Evolutionary conservation across 2,113 vertebrate species (phyloP).

Genomic region (Parotia lawesii): DNA sequence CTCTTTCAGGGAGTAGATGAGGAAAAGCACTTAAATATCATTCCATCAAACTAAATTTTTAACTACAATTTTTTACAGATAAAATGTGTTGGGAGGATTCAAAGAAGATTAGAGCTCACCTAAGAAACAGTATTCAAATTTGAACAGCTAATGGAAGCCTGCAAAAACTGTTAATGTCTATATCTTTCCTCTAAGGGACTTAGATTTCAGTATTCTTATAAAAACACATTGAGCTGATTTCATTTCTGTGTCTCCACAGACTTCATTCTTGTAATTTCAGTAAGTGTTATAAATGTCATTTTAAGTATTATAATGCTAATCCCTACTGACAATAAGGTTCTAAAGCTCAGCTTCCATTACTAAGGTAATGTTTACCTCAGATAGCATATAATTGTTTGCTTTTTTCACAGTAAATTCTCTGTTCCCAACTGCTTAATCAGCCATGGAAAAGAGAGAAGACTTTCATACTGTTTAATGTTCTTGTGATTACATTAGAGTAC

Average conservation of each 20-base stretch:
- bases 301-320: conserved; percentile 87
- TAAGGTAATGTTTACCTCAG: conserved; percentile 91
- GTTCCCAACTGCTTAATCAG: conserved; percentile 88
- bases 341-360: conserved; percentile 82
- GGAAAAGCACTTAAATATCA: conserved; percentile 82
- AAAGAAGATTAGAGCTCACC: conserved; percentile 85
- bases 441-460: conserved; percentile 78
- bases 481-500: conserved; percentile 62
- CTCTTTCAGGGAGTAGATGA: conserved; percentile 76
- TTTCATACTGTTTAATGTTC: conserved; percentile 63
- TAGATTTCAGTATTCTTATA: conserved; percentile 83
- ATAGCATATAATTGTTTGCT: conserved; percentile 85
- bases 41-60: conserved; percentile 85
- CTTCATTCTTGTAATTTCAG: conserved; percentile 83
- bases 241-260: conserved; percentile 79
- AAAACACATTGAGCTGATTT: conserved; percentile 84
- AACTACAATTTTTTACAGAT: conserved; percentile 80
- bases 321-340: conserved; percentile 85
- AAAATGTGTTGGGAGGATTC: conserved; percentile 82
- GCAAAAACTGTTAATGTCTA: conserved; percentile 81
- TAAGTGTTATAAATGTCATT: conserved; percentile 92
- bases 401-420: conserved; percentile 78
- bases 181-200: conserved; percentile 78
- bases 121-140: conserved; percentile 84
- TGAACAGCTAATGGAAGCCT: conserved; percentile 83